A percentile compares a stretch with the other conserved stretches of the same genome.
Evolutionary conservation across 2,888 invertebrate genomes (phyloP).

Genomic region (Scaptomyza tumidula): DNA sequence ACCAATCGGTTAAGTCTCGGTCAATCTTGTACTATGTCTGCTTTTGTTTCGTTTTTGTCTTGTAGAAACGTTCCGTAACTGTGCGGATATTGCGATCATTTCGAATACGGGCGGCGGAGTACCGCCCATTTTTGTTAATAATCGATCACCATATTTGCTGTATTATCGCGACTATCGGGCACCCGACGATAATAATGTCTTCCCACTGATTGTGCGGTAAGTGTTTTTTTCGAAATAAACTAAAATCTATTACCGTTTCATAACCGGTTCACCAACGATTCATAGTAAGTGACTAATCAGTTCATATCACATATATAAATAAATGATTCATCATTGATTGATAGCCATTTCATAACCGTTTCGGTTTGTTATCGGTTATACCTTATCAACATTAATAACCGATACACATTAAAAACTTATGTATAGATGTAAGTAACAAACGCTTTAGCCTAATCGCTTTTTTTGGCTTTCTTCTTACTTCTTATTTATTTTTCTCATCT

Average conservation of each 20-base stretch:
- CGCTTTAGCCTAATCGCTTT: not conserved
- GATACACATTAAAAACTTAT: not conserved
- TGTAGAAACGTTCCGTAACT: constrained; percentile 94
- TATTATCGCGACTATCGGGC: constrained; percentile 90
- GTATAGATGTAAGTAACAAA: not conserved
- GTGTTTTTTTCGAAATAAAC: constrained; percentile 44
- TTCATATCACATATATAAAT: not conserved
- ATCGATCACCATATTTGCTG: constrained; percentile 90
- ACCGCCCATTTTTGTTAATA: constrained; percentile 89
- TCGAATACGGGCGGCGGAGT: constrained; percentile 91
- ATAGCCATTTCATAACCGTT: not conserved
- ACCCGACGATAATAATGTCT: constrained; percentile 88
- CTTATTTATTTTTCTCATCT: not conserved
- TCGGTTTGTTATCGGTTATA: not conserved
- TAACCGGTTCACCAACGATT: not conserved
- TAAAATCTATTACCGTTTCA: not conserved
- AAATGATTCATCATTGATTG: not conserved
- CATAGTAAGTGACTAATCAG: not conserved
- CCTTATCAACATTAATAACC: no score
- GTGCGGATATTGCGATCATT: constrained; percentile 93
- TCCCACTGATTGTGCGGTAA: constrained; percentile 91
- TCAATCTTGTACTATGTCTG: no score
- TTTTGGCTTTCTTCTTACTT: not conserved
- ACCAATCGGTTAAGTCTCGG: not conserved
- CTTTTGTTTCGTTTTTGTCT: not conserved